Conservation (phyloP, 2,797 vertebrate species). For the Halcyon smyrnensis region DNA sequence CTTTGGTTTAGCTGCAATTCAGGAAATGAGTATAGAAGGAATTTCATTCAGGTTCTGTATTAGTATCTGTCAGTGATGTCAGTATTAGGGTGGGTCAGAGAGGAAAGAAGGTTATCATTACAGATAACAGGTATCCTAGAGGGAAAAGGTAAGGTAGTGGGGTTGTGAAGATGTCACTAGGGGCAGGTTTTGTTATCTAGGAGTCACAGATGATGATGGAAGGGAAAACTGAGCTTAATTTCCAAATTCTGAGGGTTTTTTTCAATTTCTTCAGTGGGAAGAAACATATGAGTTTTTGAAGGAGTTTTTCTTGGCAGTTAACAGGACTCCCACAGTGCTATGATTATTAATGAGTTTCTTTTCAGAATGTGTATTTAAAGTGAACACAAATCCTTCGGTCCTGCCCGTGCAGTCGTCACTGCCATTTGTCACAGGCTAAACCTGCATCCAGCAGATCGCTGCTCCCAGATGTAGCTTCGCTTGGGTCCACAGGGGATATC, state of each 20-base stretch:
- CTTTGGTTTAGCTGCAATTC: background rate
- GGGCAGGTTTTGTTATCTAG: background rate
- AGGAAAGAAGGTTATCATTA: background rate
- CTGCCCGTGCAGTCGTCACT: background rate
- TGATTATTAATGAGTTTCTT: slow-evolving; percentile 40
- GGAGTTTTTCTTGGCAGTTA: slow-evolving; percentile 47
- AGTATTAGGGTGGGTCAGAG: background rate
- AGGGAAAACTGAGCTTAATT: background rate
- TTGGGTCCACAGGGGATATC: background rate
- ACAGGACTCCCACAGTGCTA: background rate
- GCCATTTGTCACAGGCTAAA: background rate
- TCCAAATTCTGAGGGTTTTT: background rate
- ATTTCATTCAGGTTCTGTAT: background rate
- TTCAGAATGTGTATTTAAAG: background rate
- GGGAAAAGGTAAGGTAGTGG: background rate
- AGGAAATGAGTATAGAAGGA: background rate
- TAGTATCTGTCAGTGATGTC: background rate
- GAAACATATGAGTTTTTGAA: background rate
- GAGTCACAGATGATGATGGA: background rate
- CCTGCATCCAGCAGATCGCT: background rate
- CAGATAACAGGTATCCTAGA: background rate
- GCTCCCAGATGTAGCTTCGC: background rate
- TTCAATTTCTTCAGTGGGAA: background rate
- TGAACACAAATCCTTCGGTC: background rate
- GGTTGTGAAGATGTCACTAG: background rate